phyloP scores from a whole-genome alignment of 2,888 invertebrate species.

The Yponomeuta evonymella region DNA sequence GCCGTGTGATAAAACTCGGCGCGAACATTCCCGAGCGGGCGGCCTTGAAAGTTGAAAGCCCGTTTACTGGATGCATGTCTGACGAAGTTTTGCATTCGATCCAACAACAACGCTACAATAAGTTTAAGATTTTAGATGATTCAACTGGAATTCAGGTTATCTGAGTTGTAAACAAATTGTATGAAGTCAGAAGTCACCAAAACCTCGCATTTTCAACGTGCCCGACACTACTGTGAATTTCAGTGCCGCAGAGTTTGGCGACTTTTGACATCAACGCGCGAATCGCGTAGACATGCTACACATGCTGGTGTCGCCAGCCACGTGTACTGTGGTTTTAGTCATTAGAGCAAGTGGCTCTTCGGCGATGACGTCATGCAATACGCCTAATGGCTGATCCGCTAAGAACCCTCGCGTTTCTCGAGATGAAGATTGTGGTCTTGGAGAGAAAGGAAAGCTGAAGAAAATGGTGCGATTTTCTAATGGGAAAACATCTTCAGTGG shows the following conservation, averaged over 20 bases:
- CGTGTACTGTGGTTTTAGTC: background rate
- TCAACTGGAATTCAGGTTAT: too few species aligned
- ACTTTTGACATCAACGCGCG: too few species aligned
- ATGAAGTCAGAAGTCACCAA: too few species aligned
- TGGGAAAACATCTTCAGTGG: too few species aligned
- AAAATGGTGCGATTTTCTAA: background rate
- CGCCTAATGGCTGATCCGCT: slow-evolving; percentile 5
- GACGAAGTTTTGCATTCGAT: too few species aligned
- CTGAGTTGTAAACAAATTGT: too few species aligned
- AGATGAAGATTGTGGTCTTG: background rate
- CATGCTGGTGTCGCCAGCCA: background rate
- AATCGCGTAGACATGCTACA: too few species aligned
- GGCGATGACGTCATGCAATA: slow-evolving; percentile 3
- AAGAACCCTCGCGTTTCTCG: background rate
- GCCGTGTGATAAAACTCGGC: background rate
- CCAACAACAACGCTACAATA: too few species aligned
- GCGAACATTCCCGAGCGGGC: slow-evolving; percentile 1
- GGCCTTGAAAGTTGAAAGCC: background rate
- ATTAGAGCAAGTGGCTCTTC: slow-evolving; percentile 1
- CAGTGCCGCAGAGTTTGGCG: too few species aligned
- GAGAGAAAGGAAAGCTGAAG: background rate
- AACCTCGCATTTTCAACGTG: too few species aligned
- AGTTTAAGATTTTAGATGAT: too few species aligned
- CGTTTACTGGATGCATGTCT: background rate
- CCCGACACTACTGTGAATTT: too few species aligned